phyloP scores from a whole-genome alignment of 92 coral and sea anemone species.

The Muricea muricata region DNA sequence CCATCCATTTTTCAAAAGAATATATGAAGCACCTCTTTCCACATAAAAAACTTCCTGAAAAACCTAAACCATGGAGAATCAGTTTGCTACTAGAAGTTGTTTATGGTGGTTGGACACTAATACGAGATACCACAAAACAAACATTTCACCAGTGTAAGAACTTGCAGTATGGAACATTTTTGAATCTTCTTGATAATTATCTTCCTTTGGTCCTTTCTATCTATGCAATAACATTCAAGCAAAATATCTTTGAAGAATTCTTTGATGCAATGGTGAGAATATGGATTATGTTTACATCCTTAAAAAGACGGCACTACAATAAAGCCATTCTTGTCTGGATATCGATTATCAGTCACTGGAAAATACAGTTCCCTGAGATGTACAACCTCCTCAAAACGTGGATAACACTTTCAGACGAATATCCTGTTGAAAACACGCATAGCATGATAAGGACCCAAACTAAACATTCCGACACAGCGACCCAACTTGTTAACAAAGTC shows the following conservation, averaged over 20 bases:
- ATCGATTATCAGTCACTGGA: constrained; percentile 59
- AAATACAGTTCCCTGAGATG: constrained; percentile 39
- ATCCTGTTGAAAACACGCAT: constrained; percentile 57
- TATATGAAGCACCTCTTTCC: not conserved
- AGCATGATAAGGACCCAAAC: constrained; percentile 62
- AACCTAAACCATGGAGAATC: constrained; percentile 60
- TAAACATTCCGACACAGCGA: constrained; percentile 50
- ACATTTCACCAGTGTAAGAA: constrained; percentile 42
- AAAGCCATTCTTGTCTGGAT: constrained; percentile 71
- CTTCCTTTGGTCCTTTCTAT: constrained; percentile 60
- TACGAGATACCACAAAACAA: constrained; percentile 16
- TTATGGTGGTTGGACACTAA: constrained; percentile 52
- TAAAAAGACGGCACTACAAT: constrained; percentile 54
- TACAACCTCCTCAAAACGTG: constrained; percentile 38
- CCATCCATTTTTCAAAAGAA: not conserved
- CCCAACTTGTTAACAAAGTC: constrained; percentile 49
- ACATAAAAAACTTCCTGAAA: constrained; percentile 53
- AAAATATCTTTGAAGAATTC: constrained; percentile 44
- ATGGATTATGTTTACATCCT: constrained; percentile 63
- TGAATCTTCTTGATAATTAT: constrained; percentile 48
- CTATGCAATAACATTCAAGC: constrained; percentile 56
- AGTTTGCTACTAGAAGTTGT: constrained; percentile 49
- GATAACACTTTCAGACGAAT: constrained; percentile 56
- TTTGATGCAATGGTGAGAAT: constrained; percentile 59
- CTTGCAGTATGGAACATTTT: constrained; percentile 57